phyloP scores from a whole-genome alignment of 2,797 vertebrate species.

The Helostoma temminkii region DNA sequence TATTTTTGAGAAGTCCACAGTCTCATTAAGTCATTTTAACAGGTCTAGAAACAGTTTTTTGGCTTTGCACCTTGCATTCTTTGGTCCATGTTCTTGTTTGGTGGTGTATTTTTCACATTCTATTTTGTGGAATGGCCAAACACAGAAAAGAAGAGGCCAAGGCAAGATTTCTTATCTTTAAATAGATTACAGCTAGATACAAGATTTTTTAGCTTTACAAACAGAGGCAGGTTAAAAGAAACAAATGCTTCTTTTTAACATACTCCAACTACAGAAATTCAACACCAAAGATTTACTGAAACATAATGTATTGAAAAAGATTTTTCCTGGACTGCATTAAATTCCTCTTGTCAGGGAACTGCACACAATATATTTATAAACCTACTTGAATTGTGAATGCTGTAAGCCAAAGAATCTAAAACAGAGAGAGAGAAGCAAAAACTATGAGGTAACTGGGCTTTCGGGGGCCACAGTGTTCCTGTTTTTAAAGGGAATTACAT shows the following conservation, averaged over 20 bases:
- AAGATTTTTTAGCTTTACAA: conserved; percentile 2
- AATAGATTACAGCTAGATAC: background rate
- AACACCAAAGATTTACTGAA: background rate
- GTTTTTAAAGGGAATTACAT: conserved; percentile 17
- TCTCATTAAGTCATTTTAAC: background rate
- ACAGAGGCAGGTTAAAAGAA: background rate
- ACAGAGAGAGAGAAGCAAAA: conserved; percentile 2
- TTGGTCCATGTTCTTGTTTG: background rate
- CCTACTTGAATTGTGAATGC: background rate
- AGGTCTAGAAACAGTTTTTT: background rate
- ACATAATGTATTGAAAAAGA: background rate
- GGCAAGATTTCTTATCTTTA: background rate
- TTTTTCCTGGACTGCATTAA: conserved; percentile 6
- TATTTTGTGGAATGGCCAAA: background rate
- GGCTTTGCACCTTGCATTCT: background rate
- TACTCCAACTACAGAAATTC: background rate
- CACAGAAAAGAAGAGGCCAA: background rate
- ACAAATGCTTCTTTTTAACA: background rate
- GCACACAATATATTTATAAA: conserved; percentile 1
- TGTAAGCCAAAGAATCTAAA: conserved; percentile 14
- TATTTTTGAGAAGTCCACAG: background rate
- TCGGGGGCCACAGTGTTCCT: background rate
- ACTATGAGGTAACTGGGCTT: conserved; percentile 17
- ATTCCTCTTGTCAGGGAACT: background rate
- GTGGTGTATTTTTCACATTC: conserved; percentile 12